phyloP scores from a whole-genome alignment of 53 echinoderm and acorn worm genomes.

The Crossaster papposus region DNA sequence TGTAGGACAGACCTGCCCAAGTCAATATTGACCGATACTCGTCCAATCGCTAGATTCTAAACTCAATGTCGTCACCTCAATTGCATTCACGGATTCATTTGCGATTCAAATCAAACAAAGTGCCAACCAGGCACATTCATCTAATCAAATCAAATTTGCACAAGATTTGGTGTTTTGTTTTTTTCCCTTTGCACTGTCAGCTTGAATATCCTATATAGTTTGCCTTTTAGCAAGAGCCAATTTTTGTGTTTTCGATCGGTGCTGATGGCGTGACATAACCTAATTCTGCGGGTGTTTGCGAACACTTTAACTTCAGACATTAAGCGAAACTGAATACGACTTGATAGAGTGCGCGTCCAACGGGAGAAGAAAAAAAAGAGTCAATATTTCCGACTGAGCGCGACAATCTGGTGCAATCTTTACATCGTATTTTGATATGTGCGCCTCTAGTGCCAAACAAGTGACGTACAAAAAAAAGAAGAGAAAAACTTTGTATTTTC shows the following conservation, averaged over 20 bases:
- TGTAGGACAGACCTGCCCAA: neutral
- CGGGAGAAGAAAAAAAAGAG: conserved; percentile 3
- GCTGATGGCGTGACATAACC: conserved; percentile 21
- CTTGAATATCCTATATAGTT: neutral
- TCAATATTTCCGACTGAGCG: conserved; percentile 8
- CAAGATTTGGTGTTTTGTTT: conserved; percentile 2
- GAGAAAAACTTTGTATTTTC: neutral
- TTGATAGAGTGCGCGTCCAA: neutral
- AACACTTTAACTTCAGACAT: neutral
- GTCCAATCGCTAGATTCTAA: neutral
- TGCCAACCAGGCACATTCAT: neutral
- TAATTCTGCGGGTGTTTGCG: neutral
- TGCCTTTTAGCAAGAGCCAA: neutral
- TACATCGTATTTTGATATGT: conserved; percentile 17
- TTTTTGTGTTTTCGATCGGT: neutral
- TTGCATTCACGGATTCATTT: conserved; percentile 5
- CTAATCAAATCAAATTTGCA: neutral
- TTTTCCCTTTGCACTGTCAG: conserved; percentile 1
- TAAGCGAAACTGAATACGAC: conserved; percentile 1
- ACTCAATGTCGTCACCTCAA: neutral
- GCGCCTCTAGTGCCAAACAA: neutral
- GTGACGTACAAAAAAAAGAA: neutral
- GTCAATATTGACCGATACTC: neutral
- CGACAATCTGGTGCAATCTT: conserved; percentile 9
- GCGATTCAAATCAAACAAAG: neutral